Conservation (phyloP, 1,140 invertebrate genomes). For the Drosophila funebris region DNA sequence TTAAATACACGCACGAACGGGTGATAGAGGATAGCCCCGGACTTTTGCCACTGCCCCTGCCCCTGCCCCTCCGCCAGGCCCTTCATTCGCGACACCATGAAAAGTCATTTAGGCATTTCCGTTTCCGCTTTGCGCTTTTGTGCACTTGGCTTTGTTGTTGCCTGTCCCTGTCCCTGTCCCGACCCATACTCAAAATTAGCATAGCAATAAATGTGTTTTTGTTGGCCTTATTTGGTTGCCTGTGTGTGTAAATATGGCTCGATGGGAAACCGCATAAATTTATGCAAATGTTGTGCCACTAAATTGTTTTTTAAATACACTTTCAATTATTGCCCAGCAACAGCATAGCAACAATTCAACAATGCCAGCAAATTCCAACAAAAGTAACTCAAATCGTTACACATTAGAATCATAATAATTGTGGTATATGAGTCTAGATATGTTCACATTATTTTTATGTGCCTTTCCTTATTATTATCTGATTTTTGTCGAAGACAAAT, state of each 20-base stretch:
- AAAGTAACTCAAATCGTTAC: conserved; percentile 14
- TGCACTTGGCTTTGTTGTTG: conserved; percentile 59
- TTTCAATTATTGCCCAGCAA: conserved; percentile 72
- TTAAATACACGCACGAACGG: conserved; percentile 11
- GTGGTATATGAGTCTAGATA: conserved; percentile 48
- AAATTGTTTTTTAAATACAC: conserved; percentile 82
- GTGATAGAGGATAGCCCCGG: no score
- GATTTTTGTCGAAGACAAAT: neutral
- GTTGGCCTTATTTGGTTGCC: conserved; percentile 47
- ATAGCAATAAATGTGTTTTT: conserved; percentile 28
- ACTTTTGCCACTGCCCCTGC: neutral
- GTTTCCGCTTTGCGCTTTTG: conserved; percentile 74
- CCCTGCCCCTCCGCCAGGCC: neutral
- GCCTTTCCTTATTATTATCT: neutral
- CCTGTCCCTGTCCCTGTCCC: conserved; percentile 13
- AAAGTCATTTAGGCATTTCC: conserved; percentile 81
- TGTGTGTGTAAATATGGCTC: conserved; percentile 41
- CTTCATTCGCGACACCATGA: conserved; percentile 51
- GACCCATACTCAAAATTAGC: conserved; percentile 16
- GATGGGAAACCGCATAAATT: conserved; percentile 63
- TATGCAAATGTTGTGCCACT: conserved; percentile 68
- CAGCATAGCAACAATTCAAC: conserved; percentile 11
- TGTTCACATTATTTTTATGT: neutral
- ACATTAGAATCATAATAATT: conserved; percentile 53
- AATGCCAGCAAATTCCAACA: neutral